These are phyloP conservation scores for Gandaritis pyraliata DNA, from an alignment of 2,888 invertebrate species.

Conservation along the genomic window DNA sequence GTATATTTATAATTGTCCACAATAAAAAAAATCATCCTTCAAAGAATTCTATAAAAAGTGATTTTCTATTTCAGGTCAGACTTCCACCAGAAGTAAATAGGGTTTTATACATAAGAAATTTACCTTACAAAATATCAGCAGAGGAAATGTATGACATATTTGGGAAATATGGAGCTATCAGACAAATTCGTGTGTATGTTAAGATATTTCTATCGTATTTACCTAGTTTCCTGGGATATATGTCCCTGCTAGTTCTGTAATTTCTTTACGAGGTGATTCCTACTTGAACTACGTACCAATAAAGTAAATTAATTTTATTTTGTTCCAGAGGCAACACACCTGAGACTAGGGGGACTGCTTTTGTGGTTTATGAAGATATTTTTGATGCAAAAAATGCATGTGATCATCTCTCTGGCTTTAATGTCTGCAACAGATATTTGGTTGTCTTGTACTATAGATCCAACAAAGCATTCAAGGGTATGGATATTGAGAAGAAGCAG, in stretches of 20 bases:
- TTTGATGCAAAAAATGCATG: constrained; percentile 99
- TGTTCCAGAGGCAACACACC: constrained; percentile 95
- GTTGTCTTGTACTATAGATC: constrained; percentile 99
- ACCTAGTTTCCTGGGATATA: too few relatives aligned
- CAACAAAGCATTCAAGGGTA: constrained; percentile 97
- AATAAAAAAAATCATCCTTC: too few relatives aligned
- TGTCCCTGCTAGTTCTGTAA: too few relatives aligned
- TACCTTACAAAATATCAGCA: constrained; percentile 99
- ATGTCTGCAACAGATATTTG: constrained; percentile 98
- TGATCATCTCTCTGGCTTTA: constrained; percentile 99
- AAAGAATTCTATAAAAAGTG: too few relatives aligned
- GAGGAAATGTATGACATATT: constrained; percentile 99
- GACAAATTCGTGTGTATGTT: constrained; percentile 98
- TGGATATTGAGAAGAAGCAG: constrained; percentile 97
- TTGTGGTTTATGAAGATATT: constrained; percentile 99
- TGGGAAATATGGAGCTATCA: constrained; percentile 99
- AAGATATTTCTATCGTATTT: neutral
- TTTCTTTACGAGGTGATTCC: too few relatives aligned
- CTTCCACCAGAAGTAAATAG: constrained; percentile 99
- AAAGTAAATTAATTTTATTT: neutral
- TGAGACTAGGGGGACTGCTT: constrained; percentile 99
- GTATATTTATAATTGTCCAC: too few relatives aligned
- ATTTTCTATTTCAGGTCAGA: constrained; percentile 89
- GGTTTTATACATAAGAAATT: constrained; percentile 97
- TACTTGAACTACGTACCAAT: too few relatives aligned